Evolutionary conservation across 2,888 invertebrate species (phyloP).

Genomic region (Mesodorylaimus sp.): DNA sequence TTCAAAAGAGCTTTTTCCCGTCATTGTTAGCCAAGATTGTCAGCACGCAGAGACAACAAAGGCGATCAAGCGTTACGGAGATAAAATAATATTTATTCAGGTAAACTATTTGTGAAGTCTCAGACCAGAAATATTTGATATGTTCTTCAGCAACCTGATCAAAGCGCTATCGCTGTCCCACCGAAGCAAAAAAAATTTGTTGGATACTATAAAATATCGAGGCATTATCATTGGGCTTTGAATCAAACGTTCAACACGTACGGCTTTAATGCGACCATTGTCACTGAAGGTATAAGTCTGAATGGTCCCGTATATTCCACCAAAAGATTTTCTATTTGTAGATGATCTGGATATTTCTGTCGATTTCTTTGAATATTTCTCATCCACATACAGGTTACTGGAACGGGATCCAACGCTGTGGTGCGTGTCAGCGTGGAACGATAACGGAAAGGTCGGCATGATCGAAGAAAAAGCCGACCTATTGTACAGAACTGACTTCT

Average conservation of each 20-base stretch:
- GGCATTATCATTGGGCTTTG: slow-evolving; percentile 90
- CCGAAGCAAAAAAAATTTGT: slow-evolving; percentile 65
- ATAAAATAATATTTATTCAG: slow-evolving; percentile 28
- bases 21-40: slow-evolving; percentile 93
- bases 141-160: slow-evolving; percentile 57
- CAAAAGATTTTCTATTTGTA: too few relatives aligned
- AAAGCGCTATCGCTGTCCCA: slow-evolving; percentile 58
- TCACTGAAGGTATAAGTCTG: slow-evolving; percentile 98
- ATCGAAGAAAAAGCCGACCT: slow-evolving; percentile 39
- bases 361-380: slow-evolving; percentile 92
- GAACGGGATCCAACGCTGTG: slow-evolving; percentile 65
- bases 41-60: slow-evolving; percentile 65
- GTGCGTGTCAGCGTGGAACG: slow-evolving; percentile 99
- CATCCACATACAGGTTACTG: slow-evolving; percentile 71
- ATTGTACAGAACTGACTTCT: slow-evolving; percentile 88
- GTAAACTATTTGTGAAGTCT: too few relatives aligned
- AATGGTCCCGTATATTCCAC: too few relatives aligned
- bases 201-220: slow-evolving; percentile 89
- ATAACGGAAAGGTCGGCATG: slow-evolving; percentile 77
- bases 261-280: slow-evolving; percentile 67
- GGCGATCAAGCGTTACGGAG: slow-evolving; percentile 58
- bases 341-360: slow-evolving; percentile 91
- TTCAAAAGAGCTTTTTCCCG: slow-evolving; percentile 66
- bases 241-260: slow-evolving; percentile 65
- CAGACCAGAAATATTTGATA: slow-evolving; percentile 4